Evolutionary conservation across 2,113 vertebrate genomes (phyloP), one percentile per base, ranked within the genome.

Genomic region (Sminthopsis crassicaudata): DNA sequence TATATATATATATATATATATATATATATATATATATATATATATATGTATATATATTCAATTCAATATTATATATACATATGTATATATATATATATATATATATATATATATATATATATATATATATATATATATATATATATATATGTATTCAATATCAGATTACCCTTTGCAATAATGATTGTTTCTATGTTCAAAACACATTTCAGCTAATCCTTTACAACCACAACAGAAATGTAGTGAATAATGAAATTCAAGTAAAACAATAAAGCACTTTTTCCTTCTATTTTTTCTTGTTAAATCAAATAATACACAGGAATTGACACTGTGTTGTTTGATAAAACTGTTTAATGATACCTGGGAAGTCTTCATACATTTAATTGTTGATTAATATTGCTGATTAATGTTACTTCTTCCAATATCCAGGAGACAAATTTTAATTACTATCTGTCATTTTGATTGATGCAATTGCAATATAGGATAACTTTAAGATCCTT

Each of bases 311-410:
- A 60, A 60, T 14, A 2, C 27, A 30, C 46, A 60, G 84, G 93
- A 95, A 93, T 93, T 94, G 46, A 27, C 88, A 89, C 93, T 46
- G n/a, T 60, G 3, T 8, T 94, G 1, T 6, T 90, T 92, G 57
- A 89, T 92, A n/a, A 2, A 88, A 57, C 14, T 57, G 1, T 10
- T 88, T 51, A 42, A 84, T 94, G 51, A 2, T 8, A 91, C 92
- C 91, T 91, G 4, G 7, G n/a, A 97, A 30, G 2, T 90, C 90
- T 36, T 3, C 27, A 2, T 51, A 30, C 0, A 55, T 25, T 76
- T 36, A 36, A 54, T 46, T 94, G 0, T 50, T 92, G 19, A 12
- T 53, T 46, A 54, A 46, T 48, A 91, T 0, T 89, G 2, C 89
- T 30, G 19, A 12, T 53, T 46, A 52, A 46, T 48, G 91, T 0